Base-by-base conservation (phyloP, 2,797 vertebrate species). In the Eleutherodactylus coqui region DNA sequence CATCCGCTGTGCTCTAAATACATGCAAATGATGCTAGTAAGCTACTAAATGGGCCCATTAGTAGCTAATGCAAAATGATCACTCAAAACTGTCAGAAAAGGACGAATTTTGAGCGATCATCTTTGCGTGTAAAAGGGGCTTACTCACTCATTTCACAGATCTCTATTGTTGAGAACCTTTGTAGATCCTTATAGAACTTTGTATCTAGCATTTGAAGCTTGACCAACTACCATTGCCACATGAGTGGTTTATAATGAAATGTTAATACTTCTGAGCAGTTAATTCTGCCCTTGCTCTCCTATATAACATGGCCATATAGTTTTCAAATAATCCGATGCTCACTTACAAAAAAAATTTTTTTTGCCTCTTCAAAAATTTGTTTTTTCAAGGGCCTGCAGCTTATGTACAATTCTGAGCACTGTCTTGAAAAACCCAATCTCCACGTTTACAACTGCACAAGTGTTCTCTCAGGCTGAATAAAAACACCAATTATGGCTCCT, bases 381-480 rank as follows among this genome's bases (percentile, higher is more conserved):
- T 51, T 82, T 77, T 86, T 43, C 24, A 41, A 72, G 62, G 55
- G 86, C 82, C 82, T 75, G 32, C 53, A 87, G 86, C 76, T 80
- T 87, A 84, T 87, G 76, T 87, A 80, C 67, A 84, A 55, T 80
- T 84, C 76, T 87, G 82, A 84, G 82, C 76, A 85, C 7, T 83
- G 67, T 84, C 69, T 76, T 72, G 81, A 87, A 87, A 87, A 76
- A 83, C 72, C 41, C 34, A 32, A 27, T 82, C 86, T 92, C 86
- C 49, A 27, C 9, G 86, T 90, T 88, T 86, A 79, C 4, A 69
- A 58, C 86, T 78, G 86, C 81, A 88, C 45, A 88, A 89, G 11
- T 81, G 55, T 75, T 86, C 14, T 84, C 79, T 80, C 45, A 81
- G 69, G 55, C 73, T 79, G 53, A 47, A 83, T 38, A 24, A 47